These are phyloP conservation scores for Eristalinus aeneus DNA, from an alignment of 2,888 invertebrate genomes.

Conservation along the genomic window DNA sequence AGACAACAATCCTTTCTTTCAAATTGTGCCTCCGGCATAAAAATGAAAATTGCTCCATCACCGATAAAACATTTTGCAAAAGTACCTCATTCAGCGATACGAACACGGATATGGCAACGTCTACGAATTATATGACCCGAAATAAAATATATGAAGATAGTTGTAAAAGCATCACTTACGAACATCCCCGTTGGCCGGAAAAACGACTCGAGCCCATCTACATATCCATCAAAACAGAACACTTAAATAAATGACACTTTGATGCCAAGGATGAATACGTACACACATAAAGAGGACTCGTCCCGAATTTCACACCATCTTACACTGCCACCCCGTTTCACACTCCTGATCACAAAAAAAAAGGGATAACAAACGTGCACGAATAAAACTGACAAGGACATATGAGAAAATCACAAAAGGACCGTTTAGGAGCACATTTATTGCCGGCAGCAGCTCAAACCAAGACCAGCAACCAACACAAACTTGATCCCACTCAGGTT, in stretches of 20 bases:
- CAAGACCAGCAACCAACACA: background rate
- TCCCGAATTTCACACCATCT: slow-evolving; percentile 57
- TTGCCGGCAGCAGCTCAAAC: slow-evolving; percentile 25
- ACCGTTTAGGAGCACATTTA: slow-evolving; percentile 56
- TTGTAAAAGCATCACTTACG: slow-evolving; percentile 62
- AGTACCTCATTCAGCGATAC: slow-evolving; percentile 51
- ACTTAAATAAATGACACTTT: slow-evolving; percentile 69
- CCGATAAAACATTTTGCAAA: slow-evolving; percentile 66
- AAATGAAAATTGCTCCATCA: slow-evolving; percentile 53
- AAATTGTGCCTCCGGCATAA: slow-evolving; percentile 55
- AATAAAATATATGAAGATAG: slow-evolving; percentile 66
- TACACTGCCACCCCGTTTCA: background rate
- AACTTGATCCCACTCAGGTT: background rate
- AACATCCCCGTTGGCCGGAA: background rate
- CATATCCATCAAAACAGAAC: slow-evolving; percentile 65
- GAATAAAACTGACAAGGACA: slow-evolving; percentile 63
- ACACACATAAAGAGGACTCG: slow-evolving; percentile 34
- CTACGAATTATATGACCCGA: slow-evolving; percentile 60
- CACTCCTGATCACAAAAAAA: slow-evolving; percentile 25
- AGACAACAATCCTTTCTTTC: slow-evolving; percentile 57
- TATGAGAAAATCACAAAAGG: slow-evolving; percentile 63
- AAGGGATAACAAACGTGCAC: slow-evolving; percentile 53
- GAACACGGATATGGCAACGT: slow-evolving; percentile 12
- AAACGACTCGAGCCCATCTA: slow-evolving; percentile 35
- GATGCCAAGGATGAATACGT: slow-evolving; percentile 48